Percentiles rank a stretch among this genome's conserved stretches.
Evolutionary conservation across 2,888 invertebrate species (phyloP).

Genomic region (Hyalella azteca): DNA sequence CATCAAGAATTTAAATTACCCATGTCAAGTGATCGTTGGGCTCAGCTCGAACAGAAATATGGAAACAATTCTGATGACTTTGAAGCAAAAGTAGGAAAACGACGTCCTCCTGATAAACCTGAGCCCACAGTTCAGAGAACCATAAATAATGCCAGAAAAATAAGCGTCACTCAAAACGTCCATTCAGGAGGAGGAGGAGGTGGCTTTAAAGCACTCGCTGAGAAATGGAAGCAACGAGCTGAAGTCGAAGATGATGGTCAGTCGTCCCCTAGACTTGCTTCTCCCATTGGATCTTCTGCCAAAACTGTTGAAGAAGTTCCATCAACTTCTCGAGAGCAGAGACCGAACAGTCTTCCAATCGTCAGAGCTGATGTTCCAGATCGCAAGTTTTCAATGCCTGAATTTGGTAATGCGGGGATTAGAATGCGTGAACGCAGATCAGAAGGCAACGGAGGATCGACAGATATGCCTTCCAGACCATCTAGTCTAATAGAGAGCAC

Average conservation of each 20-base stretch:
- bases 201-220: constrained; percentile 62
- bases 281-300: constrained; percentile 42
- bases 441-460: constrained; percentile 9
- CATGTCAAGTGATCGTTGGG: constrained; percentile 45
- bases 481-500: constrained; percentile 58
- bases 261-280: constrained; percentile 20
- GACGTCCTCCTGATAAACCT: background rate
- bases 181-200: background rate
- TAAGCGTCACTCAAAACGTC: background rate
- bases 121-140: background rate
- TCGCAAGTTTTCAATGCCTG: constrained; percentile 57
- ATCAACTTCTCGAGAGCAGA: constrained; percentile 6
- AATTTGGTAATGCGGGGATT: constrained; percentile 52
- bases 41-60: constrained; percentile 50
- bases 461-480: constrained; percentile 57
- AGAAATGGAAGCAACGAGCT: constrained; percentile 62
- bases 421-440: constrained; percentile 56
- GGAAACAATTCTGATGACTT: constrained; percentile 37
- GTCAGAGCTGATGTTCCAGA: constrained; percentile 53
- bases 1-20: background rate
- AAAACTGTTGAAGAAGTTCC: background rate
- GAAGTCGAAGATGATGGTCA: constrained; percentile 39
- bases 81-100: constrained; percentile 43
- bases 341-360: constrained; percentile 40
- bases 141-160: background rate